Base-by-base conservation (phyloP, 1,140 invertebrate species). In the Megathymus violae region DNA sequence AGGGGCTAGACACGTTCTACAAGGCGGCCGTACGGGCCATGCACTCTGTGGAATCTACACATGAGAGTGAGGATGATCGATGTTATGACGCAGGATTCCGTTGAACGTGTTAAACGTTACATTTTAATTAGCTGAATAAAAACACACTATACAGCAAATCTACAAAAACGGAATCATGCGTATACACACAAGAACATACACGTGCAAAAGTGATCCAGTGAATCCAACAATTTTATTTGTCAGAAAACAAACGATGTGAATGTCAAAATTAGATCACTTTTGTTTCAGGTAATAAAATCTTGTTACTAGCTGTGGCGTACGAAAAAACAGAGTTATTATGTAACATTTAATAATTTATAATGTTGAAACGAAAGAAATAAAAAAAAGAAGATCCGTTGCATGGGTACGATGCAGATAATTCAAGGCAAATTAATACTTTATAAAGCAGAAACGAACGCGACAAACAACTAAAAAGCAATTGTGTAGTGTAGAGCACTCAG, bases 1-100 rank as follows among this genome's bases (percentile, higher is more conserved):
- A 91, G 82, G 83, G 81, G 89, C 90, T 91, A 91, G 85, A 88
- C 82, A 89, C 80, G 85, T 80, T 85, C 86, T 91, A 88, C 81
- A 65, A 81, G 82, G 82, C 81, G 85, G 80, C 85, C 80, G 73
- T 81, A 85, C 40, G 76, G 83, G 77, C 83, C 79, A 88, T 89
- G 88, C 86, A 78, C 44, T 59, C 64, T 70, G 69, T 77, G 67
- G 64, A 66, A 69, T 74, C 76, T 76, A n/a, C n/a, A 76, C 60
- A 64, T 74, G 80, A 66, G 40, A 67, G 74, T 76, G 78, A 76
- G 40, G 31, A 73, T 73, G 77, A 69, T 62, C 48, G 50, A 31
- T n/a, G 15, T 59, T 1, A 44, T 59, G 36, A 59, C 43, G 43
- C 43, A 59, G n/a, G 16, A 46, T 59, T 59, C 27, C 36, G 15